These are phyloP conservation scores for Lordiphosa stackelbergi DNA, from an alignment of 1,140 invertebrate genomes.

Conservation along the genomic window DNA sequence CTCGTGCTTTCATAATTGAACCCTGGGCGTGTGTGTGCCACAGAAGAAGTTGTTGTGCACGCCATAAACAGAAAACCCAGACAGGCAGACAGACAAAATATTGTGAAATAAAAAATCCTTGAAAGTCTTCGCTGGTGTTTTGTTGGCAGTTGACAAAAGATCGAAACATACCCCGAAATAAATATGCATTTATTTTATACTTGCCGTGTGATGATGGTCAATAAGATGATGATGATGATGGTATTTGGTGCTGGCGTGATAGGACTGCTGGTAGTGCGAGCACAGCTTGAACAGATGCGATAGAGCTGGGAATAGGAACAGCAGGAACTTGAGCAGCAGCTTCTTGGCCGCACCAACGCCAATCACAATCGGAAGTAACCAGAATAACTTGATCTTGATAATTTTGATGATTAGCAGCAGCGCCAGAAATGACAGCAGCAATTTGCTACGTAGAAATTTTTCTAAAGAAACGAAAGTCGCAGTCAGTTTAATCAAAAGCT, in stretches of 20 bases:
- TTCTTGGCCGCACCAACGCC: conserved; percentile 89
- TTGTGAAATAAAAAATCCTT: conserved; percentile 5
- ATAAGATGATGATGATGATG: conserved; percentile 88
- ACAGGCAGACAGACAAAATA: conserved; percentile 19
- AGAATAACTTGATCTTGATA: conserved; percentile 86
- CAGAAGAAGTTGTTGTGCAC: conserved; percentile 25
- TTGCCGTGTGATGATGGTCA: conserved; percentile 81
- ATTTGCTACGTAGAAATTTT: conserved; percentile 86
- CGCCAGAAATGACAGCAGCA: conserved; percentile 85
- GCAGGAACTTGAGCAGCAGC: conserved; percentile 85
- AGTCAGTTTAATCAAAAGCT: conserved; percentile 2
- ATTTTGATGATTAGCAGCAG: conserved; percentile 87
- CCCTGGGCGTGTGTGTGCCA: conserved; percentile 22
- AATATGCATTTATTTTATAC: conserved; percentile 18
- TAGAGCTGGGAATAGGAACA: conserved; percentile 88
- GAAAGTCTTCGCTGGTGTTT: conserved; percentile 2
- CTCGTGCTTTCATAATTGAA: conserved; percentile 42
- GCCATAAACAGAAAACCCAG: conserved; percentile 20
- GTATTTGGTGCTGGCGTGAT: conserved; percentile 86
- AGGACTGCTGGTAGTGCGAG: conserved; percentile 86
- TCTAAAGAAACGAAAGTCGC: conserved; percentile 78
- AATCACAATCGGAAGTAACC: conserved; percentile 84
- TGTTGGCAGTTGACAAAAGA: too few relatives aligned
- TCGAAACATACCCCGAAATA: too few relatives aligned
- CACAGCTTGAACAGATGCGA: conserved; percentile 90